Evolutionary conservation across 2,888 invertebrate species (phyloP).

Genomic region (Diaprepes abbreviatus): DNA sequence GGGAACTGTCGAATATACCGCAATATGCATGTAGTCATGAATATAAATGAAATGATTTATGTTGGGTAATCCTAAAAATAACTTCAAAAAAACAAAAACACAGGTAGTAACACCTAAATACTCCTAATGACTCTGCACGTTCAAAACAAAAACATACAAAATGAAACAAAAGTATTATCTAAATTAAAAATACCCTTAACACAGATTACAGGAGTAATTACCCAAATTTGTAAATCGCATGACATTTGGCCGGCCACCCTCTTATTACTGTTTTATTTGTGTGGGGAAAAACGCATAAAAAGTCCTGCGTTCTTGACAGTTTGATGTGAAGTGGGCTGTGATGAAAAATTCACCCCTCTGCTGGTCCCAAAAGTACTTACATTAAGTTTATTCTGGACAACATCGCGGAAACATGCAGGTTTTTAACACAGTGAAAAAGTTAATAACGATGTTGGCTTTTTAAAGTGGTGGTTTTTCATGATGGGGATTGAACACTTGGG

Average conservation of each 20-base stretch:
- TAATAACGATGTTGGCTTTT: background rate
- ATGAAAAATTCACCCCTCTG: slow-evolving; percentile 33
- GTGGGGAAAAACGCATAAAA: slow-evolving; percentile 38
- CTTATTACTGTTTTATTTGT: slow-evolving; percentile 40
- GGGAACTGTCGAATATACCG: too few species aligned
- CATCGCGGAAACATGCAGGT: background rate
- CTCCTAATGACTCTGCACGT: background rate
- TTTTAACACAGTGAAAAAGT: slow-evolving; percentile 1
- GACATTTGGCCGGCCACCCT: slow-evolving; percentile 40
- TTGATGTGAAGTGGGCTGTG: slow-evolving; percentile 34
- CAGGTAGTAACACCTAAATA: slow-evolving; percentile 10
- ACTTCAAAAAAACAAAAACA: too few species aligned
- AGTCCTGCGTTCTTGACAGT: slow-evolving; percentile 37
- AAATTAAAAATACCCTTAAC: slow-evolving; percentile 43
- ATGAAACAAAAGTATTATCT: slow-evolving; percentile 29
- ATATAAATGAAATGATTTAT: too few species aligned
- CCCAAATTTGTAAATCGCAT: slow-evolving; percentile 57
- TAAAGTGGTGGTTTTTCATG: background rate
- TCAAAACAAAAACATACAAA: slow-evolving; percentile 28
- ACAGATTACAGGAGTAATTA: slow-evolving; percentile 54
- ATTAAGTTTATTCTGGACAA: slow-evolving; percentile 5
- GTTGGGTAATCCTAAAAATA: too few species aligned
- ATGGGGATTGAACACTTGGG: background rate
- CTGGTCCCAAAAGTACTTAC: slow-evolving; percentile 26
- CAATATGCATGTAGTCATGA: too few species aligned